These are phyloP conservation scores for Eptatretus atami DNA, from an alignment of 2,797 vertebrate genomes.

Conservation along the genomic window DNA sequence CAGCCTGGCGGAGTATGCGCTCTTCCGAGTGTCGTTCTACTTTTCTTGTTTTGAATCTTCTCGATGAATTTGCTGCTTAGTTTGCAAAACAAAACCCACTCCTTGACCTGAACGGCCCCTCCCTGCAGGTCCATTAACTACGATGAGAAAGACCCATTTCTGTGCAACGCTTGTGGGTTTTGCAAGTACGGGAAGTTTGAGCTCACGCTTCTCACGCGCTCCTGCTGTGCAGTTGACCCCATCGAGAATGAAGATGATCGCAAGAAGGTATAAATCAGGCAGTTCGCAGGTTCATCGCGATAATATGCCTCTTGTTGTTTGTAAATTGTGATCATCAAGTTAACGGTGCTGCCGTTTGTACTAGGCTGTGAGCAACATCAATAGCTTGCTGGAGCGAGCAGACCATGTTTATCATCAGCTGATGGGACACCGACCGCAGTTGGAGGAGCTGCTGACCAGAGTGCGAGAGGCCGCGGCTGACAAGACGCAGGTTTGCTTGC, in stretches of 20 bases:
- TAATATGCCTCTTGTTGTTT: too few relatives aligned
- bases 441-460: constrained; percentile 76
- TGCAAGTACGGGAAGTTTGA: constrained; percentile 77
- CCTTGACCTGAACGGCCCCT: neutral
- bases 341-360: neutral
- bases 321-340: too few relatives aligned
- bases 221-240: constrained; percentile 88
- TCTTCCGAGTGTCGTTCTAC: too few relatives aligned
- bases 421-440: constrained; percentile 79
- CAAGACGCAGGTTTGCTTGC: constrained; percentile 46
- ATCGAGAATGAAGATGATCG: constrained; percentile 93
- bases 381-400: constrained; percentile 81
- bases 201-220: constrained; percentile 90
- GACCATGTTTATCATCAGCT: constrained; percentile 92
- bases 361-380: constrained; percentile 93
- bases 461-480: constrained; percentile 91
- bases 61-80: too few relatives aligned
- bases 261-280: constrained; percentile 35
- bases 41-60: too few relatives aligned
- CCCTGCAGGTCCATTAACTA: constrained; percentile 70
- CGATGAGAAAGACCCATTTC: constrained; percentile 87
- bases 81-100: too few relatives aligned
- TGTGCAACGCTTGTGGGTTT: constrained; percentile 93
- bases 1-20: too few relatives aligned
- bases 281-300: neutral